Evolutionary conservation across 2,113 vertebrate genomes (phyloP).

Genomic region (Peromyscus leucopus): DNA sequence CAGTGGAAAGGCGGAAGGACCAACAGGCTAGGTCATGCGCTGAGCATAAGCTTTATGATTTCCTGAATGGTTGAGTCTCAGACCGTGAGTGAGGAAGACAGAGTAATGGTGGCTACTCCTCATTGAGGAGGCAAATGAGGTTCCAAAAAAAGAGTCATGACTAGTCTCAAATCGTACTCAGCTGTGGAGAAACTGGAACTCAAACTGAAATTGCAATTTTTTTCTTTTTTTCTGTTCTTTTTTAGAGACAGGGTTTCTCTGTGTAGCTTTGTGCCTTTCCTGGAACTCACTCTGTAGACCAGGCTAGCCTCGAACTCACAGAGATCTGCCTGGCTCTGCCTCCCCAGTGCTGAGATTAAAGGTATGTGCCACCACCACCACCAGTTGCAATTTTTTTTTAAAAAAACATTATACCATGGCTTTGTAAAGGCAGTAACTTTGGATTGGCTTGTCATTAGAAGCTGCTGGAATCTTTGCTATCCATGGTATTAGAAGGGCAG

Average conservation of each 20-base stretch:
- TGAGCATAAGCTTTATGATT: constrained; percentile 2
- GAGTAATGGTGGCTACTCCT: not conserved
- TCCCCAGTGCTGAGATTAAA: no score
- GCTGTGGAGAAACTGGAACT: not conserved
- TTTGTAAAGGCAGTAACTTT: constrained; percentile 34
- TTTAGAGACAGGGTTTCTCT: no score
- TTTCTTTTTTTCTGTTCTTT: not conserved
- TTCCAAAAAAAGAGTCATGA: constrained; percentile 29
- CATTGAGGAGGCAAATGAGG: not conserved
- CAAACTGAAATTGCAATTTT: not conserved
- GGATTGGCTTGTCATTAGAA: not conserved
- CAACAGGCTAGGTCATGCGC: not conserved
- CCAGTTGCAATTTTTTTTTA: no score
- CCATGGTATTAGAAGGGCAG: not conserved
- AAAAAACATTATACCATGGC: not conserved
- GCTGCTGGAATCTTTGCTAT: constrained; percentile 25
- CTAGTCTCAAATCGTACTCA: not conserved
- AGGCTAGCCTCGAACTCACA: no score
- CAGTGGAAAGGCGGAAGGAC: not conserved
- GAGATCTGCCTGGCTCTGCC: no score
- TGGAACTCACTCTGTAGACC: no score
- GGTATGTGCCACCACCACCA: no score
- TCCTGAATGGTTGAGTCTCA: constrained; percentile 21
- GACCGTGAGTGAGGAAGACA: not conserved
- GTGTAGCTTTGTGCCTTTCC: no score